phyloP scores from a whole-genome alignment of 2,113 vertebrate species.

The Rhinopomastus cyanomelas region DNA sequence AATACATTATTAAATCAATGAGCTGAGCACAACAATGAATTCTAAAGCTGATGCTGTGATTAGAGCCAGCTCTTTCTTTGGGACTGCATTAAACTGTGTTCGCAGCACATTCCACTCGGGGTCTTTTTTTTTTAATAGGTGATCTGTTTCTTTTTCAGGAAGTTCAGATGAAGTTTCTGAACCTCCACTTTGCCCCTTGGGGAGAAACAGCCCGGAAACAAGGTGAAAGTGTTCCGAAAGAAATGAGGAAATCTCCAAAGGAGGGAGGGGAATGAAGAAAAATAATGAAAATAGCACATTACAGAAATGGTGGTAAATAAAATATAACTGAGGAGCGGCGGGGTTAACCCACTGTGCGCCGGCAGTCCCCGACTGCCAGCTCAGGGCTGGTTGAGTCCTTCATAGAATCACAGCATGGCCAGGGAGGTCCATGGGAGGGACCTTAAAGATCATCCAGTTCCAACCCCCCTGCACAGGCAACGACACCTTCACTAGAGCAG shows the following conservation, averaged over 20 bases:
- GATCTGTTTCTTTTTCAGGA: constrained; percentile 70
- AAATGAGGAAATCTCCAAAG: constrained; percentile 53
- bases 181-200: constrained; percentile 2
- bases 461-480: too few species aligned
- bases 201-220: constrained; percentile 44
- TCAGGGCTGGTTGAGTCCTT: neutral
- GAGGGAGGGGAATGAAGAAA: neutral
- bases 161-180: constrained; percentile 61
- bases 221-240: constrained; percentile 57
- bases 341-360: constrained; percentile 24
- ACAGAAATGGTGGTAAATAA: constrained; percentile 50
- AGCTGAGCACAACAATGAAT: constrained; percentile 27
- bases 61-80: constrained; percentile 55
- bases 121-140: constrained; percentile 36
- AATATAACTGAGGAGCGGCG: constrained; percentile 29
- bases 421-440: too few species aligned
- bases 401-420: too few species aligned
- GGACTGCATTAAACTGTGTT: constrained; percentile 29
- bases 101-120: constrained; percentile 32
- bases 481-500: too few species aligned
- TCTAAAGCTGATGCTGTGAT: constrained; percentile 34
- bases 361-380: neutral
- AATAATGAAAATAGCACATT: neutral
- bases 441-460: too few species aligned
- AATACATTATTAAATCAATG: constrained; percentile 58